These are phyloP conservation scores for Riparia riparia DNA, from an alignment of 2,113 vertebrate genomes.

Conservation along the genomic window DNA sequence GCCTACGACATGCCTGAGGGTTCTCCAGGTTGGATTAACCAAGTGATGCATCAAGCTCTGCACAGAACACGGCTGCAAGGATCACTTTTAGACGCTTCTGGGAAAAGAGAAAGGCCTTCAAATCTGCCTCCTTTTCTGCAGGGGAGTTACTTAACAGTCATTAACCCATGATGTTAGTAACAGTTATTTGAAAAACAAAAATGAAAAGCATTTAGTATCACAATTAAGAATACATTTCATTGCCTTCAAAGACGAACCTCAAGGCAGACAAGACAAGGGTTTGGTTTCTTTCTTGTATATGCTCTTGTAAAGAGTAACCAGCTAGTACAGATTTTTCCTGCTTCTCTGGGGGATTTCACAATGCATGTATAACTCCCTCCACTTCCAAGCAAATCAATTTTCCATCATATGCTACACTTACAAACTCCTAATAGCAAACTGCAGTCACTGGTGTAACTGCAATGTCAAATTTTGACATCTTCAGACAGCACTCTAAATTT, in stretches of 20 bases:
- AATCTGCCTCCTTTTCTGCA: not conserved
- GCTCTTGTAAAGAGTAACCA: not conserved
- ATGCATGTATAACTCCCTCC: not conserved
- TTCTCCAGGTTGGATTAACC: not conserved
- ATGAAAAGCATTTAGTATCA: not conserved
- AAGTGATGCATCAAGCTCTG: not conserved
- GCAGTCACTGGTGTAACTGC: not conserved
- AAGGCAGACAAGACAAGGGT: not conserved
- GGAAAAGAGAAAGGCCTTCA: not conserved
- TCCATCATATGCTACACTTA: not conserved
- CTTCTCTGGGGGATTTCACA: not conserved
- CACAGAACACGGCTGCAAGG: not conserved
- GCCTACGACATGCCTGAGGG: accelerated
- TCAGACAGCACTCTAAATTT: not conserved
- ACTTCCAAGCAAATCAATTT: not conserved
- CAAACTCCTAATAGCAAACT: not conserved
- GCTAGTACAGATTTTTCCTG: not conserved
- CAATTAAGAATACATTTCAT: not conserved
- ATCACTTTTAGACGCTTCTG: not conserved
- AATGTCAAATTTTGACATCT: not conserved
- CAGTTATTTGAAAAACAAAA: not conserved
- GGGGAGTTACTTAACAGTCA: not conserved
- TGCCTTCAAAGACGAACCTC: not conserved
- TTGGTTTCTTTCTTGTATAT: not conserved
- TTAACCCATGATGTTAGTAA: not conserved